Evolutionary conservation across 92 coral and sea anemone species (phyloP), one percentile per base, ranked within the genome.

Genomic region (Phenganax marumi): DNA sequence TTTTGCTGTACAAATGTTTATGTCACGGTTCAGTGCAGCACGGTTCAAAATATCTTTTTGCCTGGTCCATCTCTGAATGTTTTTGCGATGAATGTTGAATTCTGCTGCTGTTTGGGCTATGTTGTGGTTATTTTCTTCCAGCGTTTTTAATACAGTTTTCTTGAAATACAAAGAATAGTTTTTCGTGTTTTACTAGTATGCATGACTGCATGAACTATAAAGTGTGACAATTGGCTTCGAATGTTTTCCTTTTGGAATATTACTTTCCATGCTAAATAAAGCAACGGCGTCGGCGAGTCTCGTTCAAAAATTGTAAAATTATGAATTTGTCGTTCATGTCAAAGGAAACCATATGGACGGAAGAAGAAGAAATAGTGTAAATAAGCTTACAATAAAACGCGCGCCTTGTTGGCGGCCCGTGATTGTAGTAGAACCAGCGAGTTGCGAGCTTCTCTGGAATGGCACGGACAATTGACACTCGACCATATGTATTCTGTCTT

Each of bases 1-100:
- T 81, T 81, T 81, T 81, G 16, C 25, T 25, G 63, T 68, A 68
- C 77, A 68, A 49, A 63, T 81, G 77, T 81, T 81, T 2, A 81
- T 81, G 48, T 81, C 77, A 68, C 77, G 76, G 85, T 81, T 81
- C 25, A 81, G 85, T 81, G 51, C 85, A 81, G 77, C 85, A 68
- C 50, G 85, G 69, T 81, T 68, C 77, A 81, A 81, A 66, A 68
- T 23, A 81, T 69, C 77, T 25, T 81, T 69, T 81, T 66, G 77
- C 50, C 0, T 11, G 76, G 25, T 68, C 66, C 76, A 66, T 68
- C 78, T 81, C 85, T 81, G 85, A 81, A 81, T 81, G 13, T 81
- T 81, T 81, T 81, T 68, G 48, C 85, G 65, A 68, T 81, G 85
- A 81, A 81, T 81, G 85, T 81, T 81, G 85, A 81, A 81, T 81